These are phyloP conservation scores for Priocnemis perturbator DNA, from an alignment of 2,888 invertebrate genomes.

Conservation along the genomic window DNA sequence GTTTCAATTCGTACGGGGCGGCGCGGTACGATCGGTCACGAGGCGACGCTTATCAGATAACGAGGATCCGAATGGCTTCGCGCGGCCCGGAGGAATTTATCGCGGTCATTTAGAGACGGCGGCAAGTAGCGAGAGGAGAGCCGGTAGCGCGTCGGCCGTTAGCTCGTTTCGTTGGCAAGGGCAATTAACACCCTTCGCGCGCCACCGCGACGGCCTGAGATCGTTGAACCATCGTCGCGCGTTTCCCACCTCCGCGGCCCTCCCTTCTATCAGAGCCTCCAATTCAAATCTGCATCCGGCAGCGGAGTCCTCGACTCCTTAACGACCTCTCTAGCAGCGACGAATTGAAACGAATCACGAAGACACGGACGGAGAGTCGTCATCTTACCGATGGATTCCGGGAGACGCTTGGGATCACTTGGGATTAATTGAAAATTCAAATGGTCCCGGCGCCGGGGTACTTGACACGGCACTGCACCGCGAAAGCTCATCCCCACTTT, in stretches of 20 bases:
- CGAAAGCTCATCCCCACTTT: conserved; percentile 40
- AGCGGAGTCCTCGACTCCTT: too few species aligned
- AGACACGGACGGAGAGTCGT: too few species aligned
- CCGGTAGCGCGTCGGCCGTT: conserved; percentile 29
- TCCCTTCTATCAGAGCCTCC: not conserved
- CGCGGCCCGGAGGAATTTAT: conserved; percentile 38
- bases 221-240: conserved; percentile 34
- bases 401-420: too few species aligned
- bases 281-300: too few species aligned
- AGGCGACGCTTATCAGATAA: conserved; percentile 31
- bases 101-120: conserved; percentile 31
- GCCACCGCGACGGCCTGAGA: conserved; percentile 16
- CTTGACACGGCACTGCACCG: conserved; percentile 44
- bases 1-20: too few species aligned
- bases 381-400: too few species aligned
- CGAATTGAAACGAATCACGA: not conserved
- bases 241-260: not conserved
- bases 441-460: not conserved
- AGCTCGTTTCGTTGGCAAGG: conserved; percentile 43
- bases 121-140: not conserved
- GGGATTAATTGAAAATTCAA: too few species aligned
- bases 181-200: conserved; percentile 37
- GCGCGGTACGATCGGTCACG: conserved; percentile 13
- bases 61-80: not conserved
- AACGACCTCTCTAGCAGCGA: not conserved